Evolutionary conservation across 2,113 vertebrate genomes (phyloP), one percentile per base, ranked within the genome.

Genomic region (Gymnocephalus cernua): DNA sequence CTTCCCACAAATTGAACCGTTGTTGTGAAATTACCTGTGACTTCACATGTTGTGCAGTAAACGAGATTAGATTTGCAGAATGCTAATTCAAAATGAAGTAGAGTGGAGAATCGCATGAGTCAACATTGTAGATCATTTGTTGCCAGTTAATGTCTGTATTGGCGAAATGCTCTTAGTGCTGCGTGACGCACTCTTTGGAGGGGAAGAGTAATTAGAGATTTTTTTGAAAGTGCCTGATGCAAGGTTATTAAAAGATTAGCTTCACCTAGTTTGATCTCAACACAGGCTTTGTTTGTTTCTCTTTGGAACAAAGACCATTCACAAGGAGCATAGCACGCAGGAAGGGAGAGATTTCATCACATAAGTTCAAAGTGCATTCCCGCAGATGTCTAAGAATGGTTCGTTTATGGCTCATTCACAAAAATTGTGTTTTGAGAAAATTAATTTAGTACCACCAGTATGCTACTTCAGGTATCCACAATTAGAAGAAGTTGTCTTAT

Each of bases 211-310:
- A 91, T 81, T 77, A 79, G 29, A 79, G 85, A 87, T 82, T 75
- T 76, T 71, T 75, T 72, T 78, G 16, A 83, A 90, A 92, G 91
- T 83, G 77, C 68, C 77, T 87, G 88, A 91, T 92, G 90, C 90
- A 92, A 94, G 89, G 91, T 93, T 95, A 94, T 95, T 95, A 94
- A 93, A 94, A 93, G 94, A 95, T 95, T 95, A 95, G 91, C 91
- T 90, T 92, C 83, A 93, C 90, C 79, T 91, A 89, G 86, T 84
- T 94, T 86, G 78, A 91, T 90, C 86, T 89, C 83, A 94, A 91
- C 87, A 29, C 76, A 63, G 85, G 57, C 89, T 91, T 91, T 92
- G 92, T 93, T 94, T 94, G 91, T 91, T 92, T 85, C 80, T 72
- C 18, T 85, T 50, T 73, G 62, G 74, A 91, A 94, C 91, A 93